Percentiles rank a stretch among this genome's conserved stretches.
phyloP scores from a whole-genome alignment of 2,888 invertebrate genomes.

The Nezara viridula region DNA sequence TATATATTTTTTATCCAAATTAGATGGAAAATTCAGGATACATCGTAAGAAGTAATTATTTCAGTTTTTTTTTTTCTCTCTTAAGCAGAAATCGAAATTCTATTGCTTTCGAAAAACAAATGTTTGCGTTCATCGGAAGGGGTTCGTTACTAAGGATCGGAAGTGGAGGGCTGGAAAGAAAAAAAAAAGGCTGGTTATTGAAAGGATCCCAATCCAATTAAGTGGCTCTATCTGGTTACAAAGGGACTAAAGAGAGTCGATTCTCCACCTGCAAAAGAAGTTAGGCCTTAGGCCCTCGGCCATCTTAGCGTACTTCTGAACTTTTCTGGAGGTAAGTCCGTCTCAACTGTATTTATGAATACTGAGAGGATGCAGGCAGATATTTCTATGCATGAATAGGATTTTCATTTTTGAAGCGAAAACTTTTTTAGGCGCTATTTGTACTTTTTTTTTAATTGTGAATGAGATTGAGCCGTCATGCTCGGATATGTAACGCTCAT shows the following conservation, averaged over 20 bases:
- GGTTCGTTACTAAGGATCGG: neutral
- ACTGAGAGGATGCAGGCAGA: too few species aligned
- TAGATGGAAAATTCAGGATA: too few species aligned
- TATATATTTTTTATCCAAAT: too few species aligned
- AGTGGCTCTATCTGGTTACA: conserved; percentile 36
- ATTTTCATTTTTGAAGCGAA: too few species aligned
- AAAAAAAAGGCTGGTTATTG: neutral
- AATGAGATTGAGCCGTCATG: too few species aligned
- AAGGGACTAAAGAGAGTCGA: neutral
- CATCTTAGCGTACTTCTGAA: neutral
- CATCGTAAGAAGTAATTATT: too few species aligned
- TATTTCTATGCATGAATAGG: too few species aligned
- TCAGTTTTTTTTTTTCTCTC: too few species aligned
- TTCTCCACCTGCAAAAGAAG: neutral
- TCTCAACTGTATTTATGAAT: neutral
- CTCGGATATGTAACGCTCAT: too few species aligned
- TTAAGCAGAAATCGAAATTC: neutral
- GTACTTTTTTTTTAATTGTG: too few species aligned
- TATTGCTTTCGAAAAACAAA: neutral
- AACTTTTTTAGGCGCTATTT: too few species aligned
- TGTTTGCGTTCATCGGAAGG: conserved; percentile 14
- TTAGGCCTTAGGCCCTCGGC: neutral
- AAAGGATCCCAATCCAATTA: conserved; percentile 39
- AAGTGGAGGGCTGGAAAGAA: neutral
- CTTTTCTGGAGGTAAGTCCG: too few species aligned